Evolutionary conservation across 1,140 invertebrate genomes (phyloP), one percentile per base, ranked within the genome.

Genomic region (Sinella curviseta): DNA sequence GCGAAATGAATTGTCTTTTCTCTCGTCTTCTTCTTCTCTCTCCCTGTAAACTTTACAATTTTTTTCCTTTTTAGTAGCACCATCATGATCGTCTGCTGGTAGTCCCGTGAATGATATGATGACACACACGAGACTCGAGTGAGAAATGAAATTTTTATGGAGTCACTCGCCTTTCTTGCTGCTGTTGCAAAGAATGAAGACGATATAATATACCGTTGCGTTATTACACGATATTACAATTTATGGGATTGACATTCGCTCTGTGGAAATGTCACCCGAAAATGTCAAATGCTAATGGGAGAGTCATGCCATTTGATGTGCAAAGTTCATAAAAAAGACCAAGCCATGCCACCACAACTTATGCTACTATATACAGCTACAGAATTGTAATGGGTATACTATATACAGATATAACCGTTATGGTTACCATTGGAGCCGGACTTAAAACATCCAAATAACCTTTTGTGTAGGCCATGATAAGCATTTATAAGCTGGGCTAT

Each of bases 221-320:
- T 12, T 8, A 8, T 48, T 48, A 48, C 39, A 48, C 39, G 39
- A 48, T 48, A 48, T 48, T 48, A 48, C 39, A 48, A 48, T 48
- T 60, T 12, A 60, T 60, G 57, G 57, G 57, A 60, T 70, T 70
- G 65, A 70, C 65, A 70, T 70, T 70, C 65, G 65, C 65, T 30
- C 65, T 48, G 39, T 48, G 39, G 24, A 70, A 70, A 70, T 70
- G 65, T 70, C 65, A 70, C 26, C 65, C 31, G 39, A 70, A 70
- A 70, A 70, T 70, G 65, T 70, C 65, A 70, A 70, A 70, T 70
- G 65, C 8, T 70, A 70, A 70, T 70, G 31, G 31, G 14, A 17
- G 65, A 70, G 57, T 16, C 39, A 48, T 48, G 39, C 39, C 39
- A 48, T 48, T 48, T 48, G 39, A 48, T 8, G 3, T n/a, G 57